Percentiles rank a stretch among this genome's conserved stretches.
phyloP scores from a whole-genome alignment of 2,113 vertebrate species.

The Ginglymostoma cirratum region DNA sequence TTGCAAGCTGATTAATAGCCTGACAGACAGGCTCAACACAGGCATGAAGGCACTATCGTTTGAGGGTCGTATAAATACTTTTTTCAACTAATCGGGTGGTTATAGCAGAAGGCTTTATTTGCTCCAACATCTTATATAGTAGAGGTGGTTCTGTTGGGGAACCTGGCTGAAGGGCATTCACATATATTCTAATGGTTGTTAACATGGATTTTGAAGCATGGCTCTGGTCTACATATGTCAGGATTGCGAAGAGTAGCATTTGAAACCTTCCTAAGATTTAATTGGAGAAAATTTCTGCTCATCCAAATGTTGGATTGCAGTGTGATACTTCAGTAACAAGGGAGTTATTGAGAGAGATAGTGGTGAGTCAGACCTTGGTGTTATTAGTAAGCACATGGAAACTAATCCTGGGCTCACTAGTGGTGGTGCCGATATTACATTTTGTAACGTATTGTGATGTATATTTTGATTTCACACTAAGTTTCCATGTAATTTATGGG shows the following conservation, averaged over 20 bases:
- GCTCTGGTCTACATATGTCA: neutral
- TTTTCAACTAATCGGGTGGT: neutral
- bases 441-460: neutral
- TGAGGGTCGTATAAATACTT: neutral
- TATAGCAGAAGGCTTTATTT: neutral
- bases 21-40: neutral
- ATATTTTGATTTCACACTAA: neutral
- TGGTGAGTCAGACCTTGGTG: neutral
- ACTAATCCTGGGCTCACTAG: neutral
- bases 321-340: neutral
- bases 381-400: neutral
- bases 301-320: neutral
- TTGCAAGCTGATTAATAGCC: neutral
- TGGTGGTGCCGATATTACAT: neutral
- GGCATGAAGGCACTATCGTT: neutral
- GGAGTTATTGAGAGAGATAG: neutral
- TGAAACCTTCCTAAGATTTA: neutral
- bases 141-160: no score
- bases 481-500: neutral
- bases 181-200: neutral
- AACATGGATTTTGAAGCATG: neutral
- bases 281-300: neutral
- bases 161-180: no score
- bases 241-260: neutral
- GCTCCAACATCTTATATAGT: neutral